Evolutionary conservation across 2,888 invertebrate species (phyloP).

Genomic region (Notocelia uddmanniana): DNA sequence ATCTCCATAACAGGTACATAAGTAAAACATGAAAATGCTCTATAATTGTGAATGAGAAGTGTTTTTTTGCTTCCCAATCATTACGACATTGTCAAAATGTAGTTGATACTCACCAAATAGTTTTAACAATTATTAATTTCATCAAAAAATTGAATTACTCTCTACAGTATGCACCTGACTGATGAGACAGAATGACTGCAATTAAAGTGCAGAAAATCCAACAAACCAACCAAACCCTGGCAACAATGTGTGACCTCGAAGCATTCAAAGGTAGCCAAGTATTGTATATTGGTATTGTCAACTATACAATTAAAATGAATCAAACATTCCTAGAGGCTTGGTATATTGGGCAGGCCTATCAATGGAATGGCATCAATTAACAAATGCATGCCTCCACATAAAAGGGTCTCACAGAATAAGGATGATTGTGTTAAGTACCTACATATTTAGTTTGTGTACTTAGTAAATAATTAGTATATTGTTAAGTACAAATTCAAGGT

Average conservation of each 20-base stretch:
- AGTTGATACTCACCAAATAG: slow-evolving; percentile 19
- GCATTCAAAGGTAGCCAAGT: slow-evolving; percentile 48
- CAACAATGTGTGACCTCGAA: slow-evolving; percentile 60
- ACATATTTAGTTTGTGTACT: not conserved
- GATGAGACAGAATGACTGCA: slow-evolving; percentile 50
- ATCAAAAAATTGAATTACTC: slow-evolving; percentile 4
- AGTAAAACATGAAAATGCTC: not conserved
- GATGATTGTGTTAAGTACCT: not conserved
- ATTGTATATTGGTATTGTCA: slow-evolving; percentile 33
- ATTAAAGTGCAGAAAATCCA: slow-evolving; percentile 65
- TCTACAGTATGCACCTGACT: slow-evolving; percentile 15
- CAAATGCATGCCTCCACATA: slow-evolving; percentile 1
- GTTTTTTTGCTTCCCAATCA: not conserved
- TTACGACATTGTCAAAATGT: not conserved
- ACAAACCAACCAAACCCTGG: slow-evolving; percentile 58
- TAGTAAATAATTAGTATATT: not conserved
- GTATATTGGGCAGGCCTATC: slow-evolving; percentile 28
- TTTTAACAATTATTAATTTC: slow-evolving; percentile 24
- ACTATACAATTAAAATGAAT: slow-evolving; percentile 56
- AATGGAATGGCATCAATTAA: slow-evolving; percentile 30
- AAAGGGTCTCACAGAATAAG: not conserved
- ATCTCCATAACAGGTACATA: not conserved
- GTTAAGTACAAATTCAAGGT: not conserved
- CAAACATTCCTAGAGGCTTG: slow-evolving; percentile 41
- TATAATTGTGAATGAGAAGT: not conserved